These are phyloP conservation scores for Psylliodes chrysocephalus DNA, from an alignment of 2,888 invertebrate species.

Conservation along the genomic window DNA sequence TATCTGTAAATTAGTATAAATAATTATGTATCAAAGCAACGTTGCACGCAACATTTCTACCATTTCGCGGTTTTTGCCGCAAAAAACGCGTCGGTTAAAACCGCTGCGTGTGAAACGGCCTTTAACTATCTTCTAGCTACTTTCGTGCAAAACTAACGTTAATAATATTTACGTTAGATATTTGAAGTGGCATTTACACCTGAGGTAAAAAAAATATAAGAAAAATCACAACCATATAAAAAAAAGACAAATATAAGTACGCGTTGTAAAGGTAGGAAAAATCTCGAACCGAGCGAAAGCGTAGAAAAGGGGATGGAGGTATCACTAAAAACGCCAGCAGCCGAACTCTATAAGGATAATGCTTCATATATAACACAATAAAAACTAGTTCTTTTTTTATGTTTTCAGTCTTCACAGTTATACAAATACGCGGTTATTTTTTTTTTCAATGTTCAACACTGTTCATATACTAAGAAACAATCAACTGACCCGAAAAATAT, in stretches of 20 bases:
- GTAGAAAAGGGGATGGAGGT: no score
- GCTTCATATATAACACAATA: constrained; percentile 63
- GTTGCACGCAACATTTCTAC: no score
- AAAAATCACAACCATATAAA: constrained; percentile 43
- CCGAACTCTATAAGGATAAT: constrained; percentile 59
- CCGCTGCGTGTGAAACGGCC: no score
- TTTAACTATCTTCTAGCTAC: background rate
- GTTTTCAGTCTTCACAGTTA: constrained; percentile 64
- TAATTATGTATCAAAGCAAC: no score
- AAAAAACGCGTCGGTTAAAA: no score
- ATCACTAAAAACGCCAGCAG: constrained; percentile 58
- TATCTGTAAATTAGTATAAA: no score
- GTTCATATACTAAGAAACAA: constrained; percentile 61
- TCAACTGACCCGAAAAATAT: constrained; percentile 63
- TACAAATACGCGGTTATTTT: constrained; percentile 61
- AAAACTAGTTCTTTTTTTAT: constrained; percentile 60
- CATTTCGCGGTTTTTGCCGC: no score
- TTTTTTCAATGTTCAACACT: constrained; percentile 60
- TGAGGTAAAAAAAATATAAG: background rate
- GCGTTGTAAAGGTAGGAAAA: constrained; percentile 20
- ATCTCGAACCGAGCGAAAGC: constrained; percentile 2
- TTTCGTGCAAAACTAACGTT: no score
- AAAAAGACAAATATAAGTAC: constrained; percentile 45
- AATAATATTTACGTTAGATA: constrained; percentile 3
- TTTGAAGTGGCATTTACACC: background rate